phyloP scores from a whole-genome alignment of 2,888 invertebrate genomes.

The Camptogramma bilineatum region DNA sequence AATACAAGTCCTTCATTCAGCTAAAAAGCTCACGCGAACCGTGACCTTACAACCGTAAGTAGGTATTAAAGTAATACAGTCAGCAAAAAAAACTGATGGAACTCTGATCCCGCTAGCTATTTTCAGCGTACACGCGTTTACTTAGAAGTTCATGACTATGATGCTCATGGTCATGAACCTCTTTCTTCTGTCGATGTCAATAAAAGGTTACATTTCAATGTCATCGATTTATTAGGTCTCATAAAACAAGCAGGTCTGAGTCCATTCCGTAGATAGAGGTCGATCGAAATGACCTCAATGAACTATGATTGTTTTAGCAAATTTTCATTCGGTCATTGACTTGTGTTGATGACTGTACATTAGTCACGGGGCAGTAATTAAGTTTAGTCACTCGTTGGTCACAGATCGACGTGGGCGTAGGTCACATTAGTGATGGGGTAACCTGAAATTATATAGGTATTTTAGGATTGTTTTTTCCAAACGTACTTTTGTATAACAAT shows the following conservation, averaged over 20 bases:
- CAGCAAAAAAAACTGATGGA: background rate
- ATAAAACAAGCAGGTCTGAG: background rate
- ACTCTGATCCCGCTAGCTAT: background rate
- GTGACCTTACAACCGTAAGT: slow-evolving; percentile 39
- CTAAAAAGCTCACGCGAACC: slow-evolving; percentile 41
- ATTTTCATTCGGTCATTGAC: background rate
- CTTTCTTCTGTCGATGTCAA: background rate
- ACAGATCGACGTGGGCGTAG: slow-evolving; percentile 12
- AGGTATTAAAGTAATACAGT: slow-evolving; percentile 21
- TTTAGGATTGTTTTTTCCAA: too few species aligned
- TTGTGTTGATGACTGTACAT: slow-evolving; percentile 21
- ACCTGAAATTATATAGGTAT: background rate
- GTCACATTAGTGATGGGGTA: slow-evolving; percentile 2
- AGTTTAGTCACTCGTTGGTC: slow-evolving; percentile 28
- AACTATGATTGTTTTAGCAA: background rate
- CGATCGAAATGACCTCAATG: too few species aligned
- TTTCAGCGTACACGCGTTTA: background rate
- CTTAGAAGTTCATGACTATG: background rate
- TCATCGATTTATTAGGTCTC: background rate
- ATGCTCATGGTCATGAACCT: background rate
- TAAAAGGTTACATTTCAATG: background rate
- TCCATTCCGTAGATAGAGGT: background rate
- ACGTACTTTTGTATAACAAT: too few species aligned
- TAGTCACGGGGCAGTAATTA: slow-evolving; percentile 34
- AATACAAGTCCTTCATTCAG: slow-evolving; percentile 45